These are phyloP conservation scores for Folsomia candida DNA, from an alignment of 2,888 invertebrate species.

Conservation along the genomic window DNA sequence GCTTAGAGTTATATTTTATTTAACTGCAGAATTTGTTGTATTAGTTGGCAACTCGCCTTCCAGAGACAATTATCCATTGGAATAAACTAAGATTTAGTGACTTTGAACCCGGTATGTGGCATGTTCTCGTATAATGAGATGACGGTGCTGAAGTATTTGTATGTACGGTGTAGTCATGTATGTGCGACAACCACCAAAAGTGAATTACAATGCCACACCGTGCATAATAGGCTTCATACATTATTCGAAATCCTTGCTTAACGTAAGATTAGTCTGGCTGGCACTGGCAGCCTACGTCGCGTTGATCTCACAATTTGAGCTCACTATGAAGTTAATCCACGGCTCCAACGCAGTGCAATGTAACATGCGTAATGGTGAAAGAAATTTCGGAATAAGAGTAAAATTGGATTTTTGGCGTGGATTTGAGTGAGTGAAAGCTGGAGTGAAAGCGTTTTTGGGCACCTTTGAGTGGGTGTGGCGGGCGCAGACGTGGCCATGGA, in stretches of 20 bases:
- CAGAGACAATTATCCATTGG: not conserved
- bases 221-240: constrained; percentile 3
- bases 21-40: not conserved
- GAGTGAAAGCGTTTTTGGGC: too few relatives aligned
- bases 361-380: too few relatives aligned
- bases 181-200: constrained; percentile 6
- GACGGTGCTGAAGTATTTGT: too few relatives aligned
- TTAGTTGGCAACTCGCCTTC: not conserved
- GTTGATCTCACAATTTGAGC: not conserved
- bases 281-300: not conserved
- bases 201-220: constrained; percentile 23
- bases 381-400: too few relatives aligned
- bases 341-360: too few relatives aligned
- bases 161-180: too few relatives aligned
- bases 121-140: constrained; percentile 13
- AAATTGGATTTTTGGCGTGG: too few relatives aligned
- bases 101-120: constrained; percentile 16
- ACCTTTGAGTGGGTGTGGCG: too few relatives aligned
- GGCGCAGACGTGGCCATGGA: too few relatives aligned
- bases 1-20: not conserved
- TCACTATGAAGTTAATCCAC: too few relatives aligned
- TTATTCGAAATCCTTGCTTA: not conserved
- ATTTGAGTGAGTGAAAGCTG: too few relatives aligned
- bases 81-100: not conserved
- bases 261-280: not conserved